Evolutionary conservation across 35 echinoderm and acorn worm genomes (phyloP).

Genomic region (Stichopus chloronotus): DNA sequence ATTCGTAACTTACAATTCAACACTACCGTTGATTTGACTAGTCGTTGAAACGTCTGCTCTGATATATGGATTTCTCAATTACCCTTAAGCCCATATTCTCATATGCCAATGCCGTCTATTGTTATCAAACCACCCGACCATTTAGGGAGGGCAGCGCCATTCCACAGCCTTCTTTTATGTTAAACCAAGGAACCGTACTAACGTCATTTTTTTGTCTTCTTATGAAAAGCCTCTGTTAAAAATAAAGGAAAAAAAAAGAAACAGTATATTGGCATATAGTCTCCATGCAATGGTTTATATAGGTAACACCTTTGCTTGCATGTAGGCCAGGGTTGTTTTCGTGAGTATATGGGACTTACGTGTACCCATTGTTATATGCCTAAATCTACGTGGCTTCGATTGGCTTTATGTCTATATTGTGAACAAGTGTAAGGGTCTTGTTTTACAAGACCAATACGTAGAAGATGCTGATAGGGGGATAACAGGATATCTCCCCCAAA

Average conservation of each 20-base stretch:
- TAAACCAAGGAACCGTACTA: not conserved
- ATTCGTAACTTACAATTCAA: no score
- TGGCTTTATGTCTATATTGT: no score
- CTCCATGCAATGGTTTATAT: not conserved
- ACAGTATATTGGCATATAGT: no score
- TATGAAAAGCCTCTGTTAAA: not conserved
- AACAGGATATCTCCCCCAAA: no score
- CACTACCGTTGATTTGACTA: no score
- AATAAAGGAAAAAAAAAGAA: not conserved
- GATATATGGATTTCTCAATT: no score
- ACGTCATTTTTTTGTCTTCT: not conserved
- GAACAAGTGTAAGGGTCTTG: no score
- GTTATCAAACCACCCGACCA: not conserved
- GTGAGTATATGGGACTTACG: not conserved
- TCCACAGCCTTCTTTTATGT: not conserved
- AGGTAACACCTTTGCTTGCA: not conserved
- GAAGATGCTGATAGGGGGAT: no score
- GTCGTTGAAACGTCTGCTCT: no score
- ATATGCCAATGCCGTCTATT: not conserved
- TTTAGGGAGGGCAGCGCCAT: not conserved
- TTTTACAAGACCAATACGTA: no score
- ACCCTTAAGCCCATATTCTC: no score
- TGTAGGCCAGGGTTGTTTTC: not conserved
- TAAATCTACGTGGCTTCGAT: not conserved
- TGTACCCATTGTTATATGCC: not conserved